phyloP scores from a whole-genome alignment of 2,113 vertebrate genomes.

The Bufo bufo region DNA sequence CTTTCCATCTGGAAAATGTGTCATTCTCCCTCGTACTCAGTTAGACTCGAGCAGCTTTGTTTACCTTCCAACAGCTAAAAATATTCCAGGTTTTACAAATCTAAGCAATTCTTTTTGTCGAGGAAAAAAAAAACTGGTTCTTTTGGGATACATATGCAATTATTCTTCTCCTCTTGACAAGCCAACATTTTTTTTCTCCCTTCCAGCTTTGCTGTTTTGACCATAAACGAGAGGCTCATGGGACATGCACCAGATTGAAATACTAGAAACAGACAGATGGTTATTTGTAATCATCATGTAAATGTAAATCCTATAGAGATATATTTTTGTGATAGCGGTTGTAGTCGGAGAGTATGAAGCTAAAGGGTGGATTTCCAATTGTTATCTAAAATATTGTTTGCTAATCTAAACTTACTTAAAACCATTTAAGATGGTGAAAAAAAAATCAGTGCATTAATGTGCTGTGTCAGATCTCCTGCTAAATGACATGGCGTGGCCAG shows the following conservation, averaged over 20 bases:
- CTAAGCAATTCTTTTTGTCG: constrained; percentile 27
- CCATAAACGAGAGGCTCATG: constrained; percentile 66
- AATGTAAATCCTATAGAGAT: constrained; percentile 71
- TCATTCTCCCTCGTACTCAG: constrained; percentile 69
- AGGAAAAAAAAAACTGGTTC: constrained; percentile 59
- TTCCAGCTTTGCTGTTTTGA: constrained; percentile 66
- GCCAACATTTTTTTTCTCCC: constrained; percentile 59
- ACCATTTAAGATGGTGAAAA: constrained; percentile 15
- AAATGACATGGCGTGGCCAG: constrained; percentile 46
- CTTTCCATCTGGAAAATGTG: constrained; percentile 44
- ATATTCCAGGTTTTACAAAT: constrained; percentile 63
- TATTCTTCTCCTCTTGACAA: constrained; percentile 69
- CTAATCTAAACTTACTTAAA: constrained; percentile 40
- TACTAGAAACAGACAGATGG: constrained; percentile 72
- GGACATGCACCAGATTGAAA: constrained; percentile 70
- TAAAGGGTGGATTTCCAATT: constrained; percentile 41
- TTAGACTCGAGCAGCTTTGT: constrained; percentile 71
- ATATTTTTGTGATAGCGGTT: constrained; percentile 60
- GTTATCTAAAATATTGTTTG: constrained; percentile 49
- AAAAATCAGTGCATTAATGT: constrained; percentile 37
- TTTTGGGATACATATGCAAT: constrained; percentile 74
- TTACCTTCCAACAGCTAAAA: constrained; percentile 65
- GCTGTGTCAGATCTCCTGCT: constrained; percentile 37
- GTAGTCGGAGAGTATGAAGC: constrained; percentile 12
- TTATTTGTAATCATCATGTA: constrained; percentile 76